Evolutionary conservation across 53 echinoderm and acorn worm genomes (phyloP).

Genomic region (Hippasteria phrygiana): DNA sequence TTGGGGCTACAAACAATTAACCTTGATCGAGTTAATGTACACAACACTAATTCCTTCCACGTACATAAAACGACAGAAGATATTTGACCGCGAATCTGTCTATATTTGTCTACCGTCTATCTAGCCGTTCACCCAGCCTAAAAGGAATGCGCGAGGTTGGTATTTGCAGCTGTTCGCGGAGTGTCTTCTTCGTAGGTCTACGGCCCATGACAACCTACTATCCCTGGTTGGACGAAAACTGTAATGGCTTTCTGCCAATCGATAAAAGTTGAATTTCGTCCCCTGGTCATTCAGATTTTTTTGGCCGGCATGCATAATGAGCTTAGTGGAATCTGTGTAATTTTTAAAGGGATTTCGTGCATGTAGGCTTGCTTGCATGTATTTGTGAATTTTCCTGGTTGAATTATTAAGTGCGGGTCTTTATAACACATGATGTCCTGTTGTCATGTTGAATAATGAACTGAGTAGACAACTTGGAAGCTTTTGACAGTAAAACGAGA

Average conservation of each 20-base stretch:
- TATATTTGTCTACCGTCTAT: not conserved
- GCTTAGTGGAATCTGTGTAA: not conserved
- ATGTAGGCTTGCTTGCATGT: too few relatives aligned
- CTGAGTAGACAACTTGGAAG: too few relatives aligned
- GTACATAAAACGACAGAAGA: not conserved
- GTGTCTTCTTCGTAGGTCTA: not conserved
- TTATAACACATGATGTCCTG: too few relatives aligned
- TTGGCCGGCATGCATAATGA: not conserved
- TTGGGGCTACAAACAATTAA: too few relatives aligned
- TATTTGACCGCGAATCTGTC: not conserved
- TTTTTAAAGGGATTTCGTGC: not conserved
- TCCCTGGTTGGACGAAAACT: not conserved
- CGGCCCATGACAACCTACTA: not conserved
- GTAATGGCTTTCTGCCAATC: not conserved
- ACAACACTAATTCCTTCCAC: too few relatives aligned
- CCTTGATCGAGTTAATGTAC: too few relatives aligned
- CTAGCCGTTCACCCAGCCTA: not conserved
- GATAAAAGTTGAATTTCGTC: not conserved
- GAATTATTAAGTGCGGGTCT: too few relatives aligned
- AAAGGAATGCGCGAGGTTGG: not conserved
- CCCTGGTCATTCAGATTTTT: not conserved
- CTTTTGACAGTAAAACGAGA: too few relatives aligned
- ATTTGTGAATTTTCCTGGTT: too few relatives aligned
- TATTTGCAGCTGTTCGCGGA: conserved; percentile 3
- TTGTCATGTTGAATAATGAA: too few relatives aligned